Evolutionary conservation across 2,888 invertebrate genomes (phyloP).

Genomic region (Ormia ochracea): DNA sequence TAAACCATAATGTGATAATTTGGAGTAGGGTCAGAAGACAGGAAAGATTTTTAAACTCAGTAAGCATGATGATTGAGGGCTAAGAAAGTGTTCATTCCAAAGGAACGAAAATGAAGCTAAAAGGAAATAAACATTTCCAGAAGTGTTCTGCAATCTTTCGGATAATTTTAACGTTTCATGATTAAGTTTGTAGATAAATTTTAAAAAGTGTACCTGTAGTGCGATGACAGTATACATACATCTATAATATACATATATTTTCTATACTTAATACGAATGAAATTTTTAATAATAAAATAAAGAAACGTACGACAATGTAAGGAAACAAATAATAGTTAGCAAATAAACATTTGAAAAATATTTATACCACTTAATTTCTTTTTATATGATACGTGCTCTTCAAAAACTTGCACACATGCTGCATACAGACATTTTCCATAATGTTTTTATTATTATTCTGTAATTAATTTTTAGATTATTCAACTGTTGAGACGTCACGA

Average conservation of each 20-base stretch:
- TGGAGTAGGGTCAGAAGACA: conserved; percentile 16
- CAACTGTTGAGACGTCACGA: not conserved
- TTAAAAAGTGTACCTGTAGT: too few species aligned
- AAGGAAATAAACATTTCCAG: too few species aligned
- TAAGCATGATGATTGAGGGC: not conserved
- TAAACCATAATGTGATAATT: conserved; percentile 29
- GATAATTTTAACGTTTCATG: too few species aligned
- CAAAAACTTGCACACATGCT: conserved; percentile 42
- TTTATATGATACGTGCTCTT: conserved; percentile 34
- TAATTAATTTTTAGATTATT: not conserved
- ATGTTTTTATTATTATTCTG: conserved; percentile 27
- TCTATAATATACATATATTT: too few species aligned
- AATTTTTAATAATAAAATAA: too few species aligned
- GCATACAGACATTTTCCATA: conserved; percentile 52
- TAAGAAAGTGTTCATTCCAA: not conserved
- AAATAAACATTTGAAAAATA: not conserved
- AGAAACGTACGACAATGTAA: too few species aligned
- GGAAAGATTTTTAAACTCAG: not conserved
- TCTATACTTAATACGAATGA: too few species aligned
- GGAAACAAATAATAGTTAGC: too few species aligned
- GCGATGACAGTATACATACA: too few species aligned
- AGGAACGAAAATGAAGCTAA: too few species aligned
- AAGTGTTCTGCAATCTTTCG: too few species aligned
- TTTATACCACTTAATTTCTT: not conserved
- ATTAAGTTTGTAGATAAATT: too few species aligned